These are phyloP conservation scores for Brachyhypopomus occidentalis DNA, from an alignment of 2,113 vertebrate species.

Conservation along the genomic window DNA sequence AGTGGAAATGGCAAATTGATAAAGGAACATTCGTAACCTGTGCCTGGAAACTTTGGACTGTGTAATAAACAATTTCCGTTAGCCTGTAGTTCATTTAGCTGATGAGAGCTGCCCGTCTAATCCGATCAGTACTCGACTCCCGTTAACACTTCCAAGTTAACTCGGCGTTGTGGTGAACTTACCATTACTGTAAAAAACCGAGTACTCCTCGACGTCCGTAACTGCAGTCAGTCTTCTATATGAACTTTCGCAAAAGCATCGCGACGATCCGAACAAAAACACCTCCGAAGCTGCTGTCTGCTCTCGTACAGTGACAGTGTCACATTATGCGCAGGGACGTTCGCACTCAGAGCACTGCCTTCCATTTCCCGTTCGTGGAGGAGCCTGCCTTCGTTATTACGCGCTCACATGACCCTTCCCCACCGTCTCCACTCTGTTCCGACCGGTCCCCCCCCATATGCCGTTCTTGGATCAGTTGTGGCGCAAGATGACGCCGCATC, in stretches of 20 bases:
- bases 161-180: neutral
- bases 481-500: neutral
- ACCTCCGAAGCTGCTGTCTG: no score
- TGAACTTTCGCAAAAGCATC: neutral
- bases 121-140: neutral
- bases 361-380: neutral
- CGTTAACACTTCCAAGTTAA: neutral
- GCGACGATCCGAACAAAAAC: neutral
- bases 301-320: neutral
- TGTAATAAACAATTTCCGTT: neutral
- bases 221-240: no score
- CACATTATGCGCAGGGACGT: conserved; percentile 9
- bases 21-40: neutral
- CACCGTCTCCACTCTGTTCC: no score
- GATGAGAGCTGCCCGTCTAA: neutral
- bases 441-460: no score
- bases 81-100: neutral
- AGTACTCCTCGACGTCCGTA: neutral
- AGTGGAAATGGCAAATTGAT: neutral
- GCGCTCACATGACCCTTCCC: conserved; percentile 4
- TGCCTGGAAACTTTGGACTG: neutral
- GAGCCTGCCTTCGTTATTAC: conserved; percentile 8
- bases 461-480: neutral
- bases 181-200: conserved; percentile 18
- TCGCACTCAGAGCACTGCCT: neutral